Conservation (phyloP, 2,113 vertebrate species). For the Poeciliopsis prolifica region DNA sequence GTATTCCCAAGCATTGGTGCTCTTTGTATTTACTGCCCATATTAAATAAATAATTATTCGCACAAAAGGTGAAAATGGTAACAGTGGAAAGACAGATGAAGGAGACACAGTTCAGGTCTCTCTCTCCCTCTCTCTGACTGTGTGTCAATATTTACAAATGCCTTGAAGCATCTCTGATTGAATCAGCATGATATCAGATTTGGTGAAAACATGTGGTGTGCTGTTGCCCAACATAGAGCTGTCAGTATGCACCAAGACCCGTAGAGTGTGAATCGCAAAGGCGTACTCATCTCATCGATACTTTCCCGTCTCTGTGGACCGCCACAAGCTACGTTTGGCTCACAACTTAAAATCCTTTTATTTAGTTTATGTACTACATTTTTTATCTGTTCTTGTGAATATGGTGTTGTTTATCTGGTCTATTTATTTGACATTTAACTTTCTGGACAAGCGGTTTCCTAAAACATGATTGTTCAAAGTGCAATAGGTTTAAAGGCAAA, state of each 20-base stretch:
- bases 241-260: constrained; percentile 46
- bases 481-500: constrained; percentile 23
- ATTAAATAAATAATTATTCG: neutral
- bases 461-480: neutral
- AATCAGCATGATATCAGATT: constrained; percentile 65
- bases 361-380: no score
- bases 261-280: constrained; percentile 58
- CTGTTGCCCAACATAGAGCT: constrained; percentile 65
- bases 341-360: neutral
- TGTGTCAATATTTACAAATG: constrained; percentile 50
- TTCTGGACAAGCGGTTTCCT: neutral
- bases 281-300: constrained; percentile 29
- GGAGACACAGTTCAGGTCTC: neutral
- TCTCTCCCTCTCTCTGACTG: constrained; percentile 5
- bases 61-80: neutral
- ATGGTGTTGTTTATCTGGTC: neutral
- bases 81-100: neutral
- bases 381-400: neutral
- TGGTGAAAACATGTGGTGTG: constrained; percentile 63
- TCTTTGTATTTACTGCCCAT: neutral
- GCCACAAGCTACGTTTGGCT: constrained; percentile 21
- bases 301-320: constrained; percentile 37
- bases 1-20: neutral
- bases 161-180: constrained; percentile 64
- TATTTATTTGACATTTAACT: neutral